A percentile compares a stretch with the other conserved stretches of the same genome.
phyloP scores from a whole-genome alignment of 2,113 vertebrate genomes.

The Bagarius yarrelli region DNA sequence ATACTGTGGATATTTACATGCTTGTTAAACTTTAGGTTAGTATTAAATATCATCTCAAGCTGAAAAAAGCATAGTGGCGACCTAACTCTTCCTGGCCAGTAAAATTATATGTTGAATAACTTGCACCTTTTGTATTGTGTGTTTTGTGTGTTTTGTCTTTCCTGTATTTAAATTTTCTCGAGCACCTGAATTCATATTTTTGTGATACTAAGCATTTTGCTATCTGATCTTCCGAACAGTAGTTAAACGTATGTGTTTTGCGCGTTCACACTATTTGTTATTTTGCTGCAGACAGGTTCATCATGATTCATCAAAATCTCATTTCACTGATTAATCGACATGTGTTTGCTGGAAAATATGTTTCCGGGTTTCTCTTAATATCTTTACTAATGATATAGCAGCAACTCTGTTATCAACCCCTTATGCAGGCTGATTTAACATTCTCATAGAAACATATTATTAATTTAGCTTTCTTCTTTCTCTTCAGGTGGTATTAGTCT shows the following conservation, averaged over 20 bases:
- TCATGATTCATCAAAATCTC: neutral
- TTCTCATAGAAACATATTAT: conserved; percentile 36
- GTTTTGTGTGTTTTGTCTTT: neutral
- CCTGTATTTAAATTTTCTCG: neutral
- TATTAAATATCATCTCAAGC: neutral
- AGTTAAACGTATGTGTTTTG: no score
- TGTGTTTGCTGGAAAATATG: conserved; percentile 7
- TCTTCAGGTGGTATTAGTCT: conserved; percentile 95
- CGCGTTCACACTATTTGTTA: neutral
- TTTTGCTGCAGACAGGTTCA: neutral
- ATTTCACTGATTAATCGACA: neutral
- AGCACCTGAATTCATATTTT: neutral
- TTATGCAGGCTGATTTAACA: neutral
- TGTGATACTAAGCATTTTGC: neutral
- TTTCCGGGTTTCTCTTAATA: conserved; percentile 21
- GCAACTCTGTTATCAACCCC: neutral
- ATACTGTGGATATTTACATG: no score
- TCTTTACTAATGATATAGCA: neutral
- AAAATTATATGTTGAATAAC: no score
- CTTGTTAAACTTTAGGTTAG: neutral
- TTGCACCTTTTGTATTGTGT: no score
- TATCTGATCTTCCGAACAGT: no score
- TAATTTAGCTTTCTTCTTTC: conserved; percentile 46
- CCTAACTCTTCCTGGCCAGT: neutral
- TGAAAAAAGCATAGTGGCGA: neutral